These are phyloP conservation scores for Xestia c-nigrum DNA, from an alignment of 2,888 invertebrate genomes.

Conservation along the genomic window DNA sequence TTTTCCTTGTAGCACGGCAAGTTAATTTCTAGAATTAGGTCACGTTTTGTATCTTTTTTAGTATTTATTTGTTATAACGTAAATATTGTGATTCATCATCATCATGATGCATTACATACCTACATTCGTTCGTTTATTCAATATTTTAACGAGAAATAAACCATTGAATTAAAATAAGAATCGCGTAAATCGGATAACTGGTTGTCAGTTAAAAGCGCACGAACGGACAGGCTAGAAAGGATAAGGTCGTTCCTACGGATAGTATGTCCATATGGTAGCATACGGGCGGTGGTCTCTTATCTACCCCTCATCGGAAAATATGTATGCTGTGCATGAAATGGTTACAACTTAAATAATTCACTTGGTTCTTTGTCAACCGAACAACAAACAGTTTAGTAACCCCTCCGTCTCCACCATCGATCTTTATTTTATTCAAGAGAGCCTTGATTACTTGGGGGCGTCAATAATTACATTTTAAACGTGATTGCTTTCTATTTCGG, in stretches of 20 bases:
- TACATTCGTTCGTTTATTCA: neutral
- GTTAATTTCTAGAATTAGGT: constrained; percentile 37
- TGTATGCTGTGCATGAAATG: neutral
- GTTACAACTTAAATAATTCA: neutral
- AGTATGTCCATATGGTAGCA: neutral
- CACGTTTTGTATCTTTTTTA: constrained; percentile 7
- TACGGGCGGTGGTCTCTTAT: neutral
- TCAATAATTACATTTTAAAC: constrained; percentile 41
- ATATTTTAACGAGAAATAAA: neutral
- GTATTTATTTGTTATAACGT: neutral
- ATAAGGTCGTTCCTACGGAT: constrained; percentile 14
- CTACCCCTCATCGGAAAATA: neutral
- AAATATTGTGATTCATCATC: neutral
- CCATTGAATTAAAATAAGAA: neutral
- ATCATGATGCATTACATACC: too few species aligned
- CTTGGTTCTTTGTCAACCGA: constrained; percentile 13
- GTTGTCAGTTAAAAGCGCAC: constrained; percentile 8
- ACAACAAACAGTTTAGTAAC: constrained; percentile 11
- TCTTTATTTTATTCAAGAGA: constrained; percentile 27
- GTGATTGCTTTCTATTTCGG: constrained; percentile 46
- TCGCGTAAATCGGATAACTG: constrained; percentile 3
- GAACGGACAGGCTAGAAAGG: constrained; percentile 1
- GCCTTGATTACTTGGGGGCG: constrained; percentile 31
- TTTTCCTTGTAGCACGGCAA: constrained; percentile 9
- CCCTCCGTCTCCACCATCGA: constrained; percentile 20